Conservation (phyloP, 2,797 vertebrate species). For the Antrozous pallidus region DNA sequence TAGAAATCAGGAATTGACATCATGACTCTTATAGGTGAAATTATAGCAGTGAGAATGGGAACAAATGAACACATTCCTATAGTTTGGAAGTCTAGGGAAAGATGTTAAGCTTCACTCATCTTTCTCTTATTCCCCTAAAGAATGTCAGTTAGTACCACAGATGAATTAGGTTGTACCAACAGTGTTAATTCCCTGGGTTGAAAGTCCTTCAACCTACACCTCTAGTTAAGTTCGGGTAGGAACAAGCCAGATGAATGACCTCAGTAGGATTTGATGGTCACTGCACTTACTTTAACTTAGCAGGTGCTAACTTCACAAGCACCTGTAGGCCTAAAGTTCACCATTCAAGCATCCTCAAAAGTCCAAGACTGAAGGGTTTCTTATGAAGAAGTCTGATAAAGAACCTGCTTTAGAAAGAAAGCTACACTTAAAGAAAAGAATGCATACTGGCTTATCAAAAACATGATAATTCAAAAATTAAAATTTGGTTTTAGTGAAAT, state of each 20-base stretch:
- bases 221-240: neutral
- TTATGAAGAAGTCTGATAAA: neutral
- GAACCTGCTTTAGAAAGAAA: slow-evolving; percentile 4
- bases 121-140: neutral
- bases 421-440: neutral
- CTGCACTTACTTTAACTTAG: neutral
- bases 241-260: neutral
- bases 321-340: neutral
- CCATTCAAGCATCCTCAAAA: neutral
- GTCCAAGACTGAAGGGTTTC: neutral
- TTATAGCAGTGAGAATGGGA: neutral
- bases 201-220: neutral
- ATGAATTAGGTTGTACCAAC: neutral
- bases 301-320: neutral
- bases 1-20: neutral
- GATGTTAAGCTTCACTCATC: neutral
- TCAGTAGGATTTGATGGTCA: neutral
- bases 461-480: slow-evolving; percentile 12
- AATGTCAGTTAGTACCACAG: neutral
- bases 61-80: neutral
- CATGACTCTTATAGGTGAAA: neutral
- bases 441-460: neutral
- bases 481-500: slow-evolving; percentile 23
- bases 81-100: neutral
- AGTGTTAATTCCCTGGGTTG: neutral